Base-by-base conservation (phyloP, 2,113 vertebrate species). In the Oreochromis tanganicae region DNA sequence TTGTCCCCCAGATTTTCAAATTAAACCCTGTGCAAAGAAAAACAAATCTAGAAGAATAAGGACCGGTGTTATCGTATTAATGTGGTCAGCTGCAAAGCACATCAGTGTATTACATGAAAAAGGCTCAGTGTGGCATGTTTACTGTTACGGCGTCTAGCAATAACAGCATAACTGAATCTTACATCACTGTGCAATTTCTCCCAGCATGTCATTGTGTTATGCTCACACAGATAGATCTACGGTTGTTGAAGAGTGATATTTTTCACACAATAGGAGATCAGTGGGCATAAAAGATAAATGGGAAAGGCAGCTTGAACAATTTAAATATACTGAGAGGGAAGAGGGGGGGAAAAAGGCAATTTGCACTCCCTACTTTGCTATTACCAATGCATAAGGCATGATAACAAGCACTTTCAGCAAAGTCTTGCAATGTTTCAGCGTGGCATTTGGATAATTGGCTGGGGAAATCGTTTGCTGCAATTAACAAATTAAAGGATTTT, bases 361-460 rank as follows among this genome's bases (percentile, higher is more conserved):
- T 93, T 94, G 87, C 85, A 80, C 84, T 90, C 85, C 59, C 14
- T 21, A 24, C 88, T 92, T 93, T 90, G 91, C 89, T 83, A 90
- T 94, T 93, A 94, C 91, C 88, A 93, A 93, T 94, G 94, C 90
- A 94, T 91, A 90, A 95, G 91, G 88, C 89, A 83, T 68, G 90
- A 94, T 89, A 85, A 84, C 81, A 55, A 86, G 85, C 92, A 89
- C 89, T 92, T 92, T 87, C 71, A 91, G 90, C 87, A 85, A 89
- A 91, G 86, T 88, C 89, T 87, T 17, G 83, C 87, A 89, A 87
- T 92, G 93, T 86, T 93, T 94, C 94, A 95, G 88, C 7, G 80
- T 94, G 93, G 80, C 93, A 95, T 95, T 94, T 95, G 82, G 87
- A 91, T 95, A 95, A 96, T 94, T 94, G 95, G 91, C 91, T 88